phyloP scores from a whole-genome alignment of 2,113 vertebrate species.

The cattle (Bos taurus) region DNA sequence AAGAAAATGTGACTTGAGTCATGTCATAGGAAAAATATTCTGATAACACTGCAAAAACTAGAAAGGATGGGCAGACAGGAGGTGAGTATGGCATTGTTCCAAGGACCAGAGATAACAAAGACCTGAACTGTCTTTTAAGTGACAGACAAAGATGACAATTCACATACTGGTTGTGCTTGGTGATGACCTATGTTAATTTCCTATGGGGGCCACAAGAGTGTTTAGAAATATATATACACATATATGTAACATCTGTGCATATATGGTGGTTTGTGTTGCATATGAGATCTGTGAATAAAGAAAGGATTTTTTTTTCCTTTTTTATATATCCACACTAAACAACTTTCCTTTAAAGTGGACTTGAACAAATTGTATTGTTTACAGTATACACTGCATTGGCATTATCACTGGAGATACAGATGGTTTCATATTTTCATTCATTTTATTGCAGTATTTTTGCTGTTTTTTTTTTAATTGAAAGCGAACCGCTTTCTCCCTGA shows the following conservation, averaged over 20 bases:
- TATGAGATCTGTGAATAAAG: background rate
- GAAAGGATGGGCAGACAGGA: background rate
- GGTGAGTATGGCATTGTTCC: background rate
- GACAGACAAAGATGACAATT: background rate
- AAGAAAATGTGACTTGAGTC: background rate
- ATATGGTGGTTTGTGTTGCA: background rate
- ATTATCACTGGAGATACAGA: conserved; percentile 72
- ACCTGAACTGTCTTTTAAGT: background rate
- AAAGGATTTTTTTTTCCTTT: background rate
- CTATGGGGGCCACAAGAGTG: background rate
- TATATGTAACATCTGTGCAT: background rate
- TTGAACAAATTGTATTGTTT: conserved; percentile 53
- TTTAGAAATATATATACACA: background rate
- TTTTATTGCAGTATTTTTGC: conserved; percentile 68
- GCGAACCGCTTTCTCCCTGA: conserved; percentile 70
- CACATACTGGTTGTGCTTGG: background rate
- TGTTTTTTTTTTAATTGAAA: conserved; percentile 67
- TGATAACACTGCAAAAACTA: background rate
- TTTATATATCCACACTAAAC: background rate
- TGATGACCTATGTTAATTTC: background rate
- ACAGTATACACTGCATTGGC: conserved; percentile 70
- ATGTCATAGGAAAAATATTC: background rate
- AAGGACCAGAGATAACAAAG: background rate
- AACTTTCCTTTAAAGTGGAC: background rate
- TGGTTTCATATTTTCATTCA: conserved; percentile 69